Base-by-base conservation (phyloP, 2,113 vertebrate species). In the Perca schrenkii region DNA sequence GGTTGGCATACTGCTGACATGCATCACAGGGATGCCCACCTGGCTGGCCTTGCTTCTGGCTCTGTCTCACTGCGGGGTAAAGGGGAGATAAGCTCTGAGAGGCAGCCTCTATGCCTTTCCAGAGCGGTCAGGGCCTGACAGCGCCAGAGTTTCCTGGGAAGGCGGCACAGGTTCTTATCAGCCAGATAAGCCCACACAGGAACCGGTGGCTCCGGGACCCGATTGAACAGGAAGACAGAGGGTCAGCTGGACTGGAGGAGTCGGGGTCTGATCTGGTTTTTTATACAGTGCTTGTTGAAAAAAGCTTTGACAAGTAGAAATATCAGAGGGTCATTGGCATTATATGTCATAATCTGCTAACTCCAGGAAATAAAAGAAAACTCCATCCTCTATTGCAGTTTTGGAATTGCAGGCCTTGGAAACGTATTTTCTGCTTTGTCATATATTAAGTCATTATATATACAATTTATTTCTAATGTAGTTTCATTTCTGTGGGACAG, bases 21-120 rank as follows among this genome's bases (percentile, higher is more conserved):
- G 66, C 75, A 86, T 79, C n/a, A 17, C 66, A 83, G 88, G 60
- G 84, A 76, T 70, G 83, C 79, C 91, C 89, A 92, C 91, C 91
- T 92, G 92, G 79, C 86, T 80, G 86, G 91, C 88, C 86, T 89
- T 89, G 88, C 83, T 85, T 82, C 63, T 10, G 69, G 63, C 69
- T 66, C 56, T 74, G 76, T 79, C 40, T 11, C 40, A 28, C 68
- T 69, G 63, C 85, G 6, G 82, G 81, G 76, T 74, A 7, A 76
- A 81, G 77, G 78, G 62, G 53, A 86, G 92, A 95, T 95, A 93
- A 94, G 86, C 74, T 88, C 83, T 80, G 79, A 90, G 87, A 91
- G 82, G 67, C 73, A 54, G 79, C 60, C 63, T 84, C 78, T 90
- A 67, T 92, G 71, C 87, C 78, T 25, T 60, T 71, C 73, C 74